These are phyloP conservation scores for Dasysyrphus tricinctus DNA, from an alignment of 2,888 invertebrate genomes.

Conservation along the genomic window DNA sequence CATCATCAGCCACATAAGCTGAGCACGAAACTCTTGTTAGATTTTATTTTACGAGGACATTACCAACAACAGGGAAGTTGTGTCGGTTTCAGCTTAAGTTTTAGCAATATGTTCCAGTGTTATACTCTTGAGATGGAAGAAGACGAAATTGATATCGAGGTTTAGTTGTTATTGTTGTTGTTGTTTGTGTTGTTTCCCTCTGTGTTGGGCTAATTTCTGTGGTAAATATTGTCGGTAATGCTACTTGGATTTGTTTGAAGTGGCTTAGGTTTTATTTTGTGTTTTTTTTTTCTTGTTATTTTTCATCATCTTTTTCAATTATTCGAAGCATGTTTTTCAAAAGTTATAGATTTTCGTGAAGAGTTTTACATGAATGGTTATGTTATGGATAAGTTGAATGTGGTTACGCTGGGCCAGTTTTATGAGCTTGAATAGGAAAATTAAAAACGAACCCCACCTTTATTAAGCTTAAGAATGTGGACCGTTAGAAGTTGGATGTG, in stretches of 20 bases:
- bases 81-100: conserved; percentile 41
- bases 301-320: conserved; percentile 23
- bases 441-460: background rate
- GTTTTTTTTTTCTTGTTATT: no score
- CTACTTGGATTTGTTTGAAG: conserved; percentile 63
- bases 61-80: conserved; percentile 52
- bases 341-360: conserved; percentile 61
- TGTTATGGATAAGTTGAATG: conserved; percentile 36
- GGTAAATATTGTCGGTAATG: conserved; percentile 63
- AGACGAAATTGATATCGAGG: conserved; percentile 9
- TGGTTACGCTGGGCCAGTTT: conserved; percentile 40
- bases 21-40: conserved; percentile 71
- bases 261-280: background rate
- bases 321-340: conserved; percentile 8
- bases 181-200: conserved; percentile 19
- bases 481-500: background rate
- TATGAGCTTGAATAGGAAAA: background rate
- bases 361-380: conserved; percentile 16
- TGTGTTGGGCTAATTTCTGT: conserved; percentile 64
- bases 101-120: conserved; percentile 29
- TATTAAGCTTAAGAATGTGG: background rate
- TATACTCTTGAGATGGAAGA: conserved; percentile 12
- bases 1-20: conserved; percentile 5
- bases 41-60: conserved; percentile 74
- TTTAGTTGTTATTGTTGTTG: conserved; percentile 20